These are phyloP conservation scores for Pterophyllum scalare DNA, from an alignment of 2,113 vertebrate species.

Conservation along the genomic window DNA sequence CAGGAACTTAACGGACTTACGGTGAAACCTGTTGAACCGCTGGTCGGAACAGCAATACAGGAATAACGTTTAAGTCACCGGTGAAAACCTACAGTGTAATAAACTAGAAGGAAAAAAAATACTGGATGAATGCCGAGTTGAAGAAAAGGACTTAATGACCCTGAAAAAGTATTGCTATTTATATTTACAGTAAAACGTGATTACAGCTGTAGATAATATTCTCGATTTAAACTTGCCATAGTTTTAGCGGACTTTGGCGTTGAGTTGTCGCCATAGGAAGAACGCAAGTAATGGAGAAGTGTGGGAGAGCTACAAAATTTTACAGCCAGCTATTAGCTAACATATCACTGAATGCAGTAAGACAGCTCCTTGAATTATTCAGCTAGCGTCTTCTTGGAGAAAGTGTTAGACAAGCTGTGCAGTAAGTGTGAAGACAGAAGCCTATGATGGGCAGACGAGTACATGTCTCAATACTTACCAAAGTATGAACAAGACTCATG, in stretches of 20 bases:
- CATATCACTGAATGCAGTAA: not conserved
- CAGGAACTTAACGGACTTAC: slow-evolving; percentile 3
- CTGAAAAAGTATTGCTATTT: not conserved
- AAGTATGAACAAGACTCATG: not conserved
- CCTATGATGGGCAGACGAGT: not conserved
- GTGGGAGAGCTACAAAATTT: not conserved
- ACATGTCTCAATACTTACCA: slow-evolving; percentile 42
- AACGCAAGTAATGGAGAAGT: not conserved
- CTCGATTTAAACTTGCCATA: not conserved
- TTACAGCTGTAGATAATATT: not conserved
- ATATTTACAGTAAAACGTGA: not conserved
- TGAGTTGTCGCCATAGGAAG: not conserved
- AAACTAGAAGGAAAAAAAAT: not conserved
- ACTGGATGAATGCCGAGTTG: not conserved
- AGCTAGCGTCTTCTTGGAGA: not conserved
- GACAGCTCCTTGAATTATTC: not conserved
- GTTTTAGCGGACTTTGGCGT: not conserved
- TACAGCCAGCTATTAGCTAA: not conserved
- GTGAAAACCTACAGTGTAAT: not conserved
- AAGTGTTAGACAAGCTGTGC: not conserved
- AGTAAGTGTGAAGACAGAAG: not conserved
- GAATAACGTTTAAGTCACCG: not conserved
- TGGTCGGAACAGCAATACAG: not conserved
- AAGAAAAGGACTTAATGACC: not conserved
- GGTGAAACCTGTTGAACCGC: slow-evolving; percentile 10